phyloP scores from a whole-genome alignment of 2,113 vertebrate species.

The Hassar affinis region DNA sequence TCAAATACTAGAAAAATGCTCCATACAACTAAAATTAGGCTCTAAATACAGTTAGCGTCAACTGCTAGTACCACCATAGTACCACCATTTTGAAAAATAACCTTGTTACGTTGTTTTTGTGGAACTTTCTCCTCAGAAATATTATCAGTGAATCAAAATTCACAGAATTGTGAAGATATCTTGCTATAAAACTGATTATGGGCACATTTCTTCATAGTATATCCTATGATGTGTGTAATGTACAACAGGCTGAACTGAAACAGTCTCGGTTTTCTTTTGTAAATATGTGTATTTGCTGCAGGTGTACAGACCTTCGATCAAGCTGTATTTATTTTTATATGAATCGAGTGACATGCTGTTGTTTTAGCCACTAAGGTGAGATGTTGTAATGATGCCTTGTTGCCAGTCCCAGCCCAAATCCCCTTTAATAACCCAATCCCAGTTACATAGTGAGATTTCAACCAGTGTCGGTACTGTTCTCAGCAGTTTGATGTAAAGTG shows the following conservation, averaged over 20 bases:
- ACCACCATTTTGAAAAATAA: not conserved
- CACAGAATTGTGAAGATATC: not conserved
- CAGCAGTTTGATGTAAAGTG: not conserved
- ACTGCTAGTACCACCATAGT: not conserved
- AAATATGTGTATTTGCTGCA: conserved; percentile 22
- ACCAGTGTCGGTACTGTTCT: not conserved
- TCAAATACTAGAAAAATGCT: not conserved
- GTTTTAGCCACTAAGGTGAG: conserved; percentile 4
- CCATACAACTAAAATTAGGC: not conserved
- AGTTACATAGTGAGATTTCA: not conserved
- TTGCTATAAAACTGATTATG: conserved; percentile 14
- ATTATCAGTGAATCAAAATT: not conserved
- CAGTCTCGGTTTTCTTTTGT: not conserved
- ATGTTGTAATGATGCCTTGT: conserved; percentile 36
- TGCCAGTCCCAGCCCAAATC: not conserved
- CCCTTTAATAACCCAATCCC: not conserved
- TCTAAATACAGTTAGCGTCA: not conserved
- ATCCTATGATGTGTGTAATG: not conserved
- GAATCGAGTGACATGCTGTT: conserved; percentile 7
- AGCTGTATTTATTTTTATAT: conserved; percentile 39
- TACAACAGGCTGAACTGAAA: not conserved
- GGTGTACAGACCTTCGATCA: not conserved
- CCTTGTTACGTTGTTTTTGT: not conserved
- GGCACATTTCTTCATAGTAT: not conserved
- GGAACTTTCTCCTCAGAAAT: not conserved